Evolutionary conservation across 2,797 vertebrate species (phyloP).

Genomic region (Eulemur mongoz): DNA sequence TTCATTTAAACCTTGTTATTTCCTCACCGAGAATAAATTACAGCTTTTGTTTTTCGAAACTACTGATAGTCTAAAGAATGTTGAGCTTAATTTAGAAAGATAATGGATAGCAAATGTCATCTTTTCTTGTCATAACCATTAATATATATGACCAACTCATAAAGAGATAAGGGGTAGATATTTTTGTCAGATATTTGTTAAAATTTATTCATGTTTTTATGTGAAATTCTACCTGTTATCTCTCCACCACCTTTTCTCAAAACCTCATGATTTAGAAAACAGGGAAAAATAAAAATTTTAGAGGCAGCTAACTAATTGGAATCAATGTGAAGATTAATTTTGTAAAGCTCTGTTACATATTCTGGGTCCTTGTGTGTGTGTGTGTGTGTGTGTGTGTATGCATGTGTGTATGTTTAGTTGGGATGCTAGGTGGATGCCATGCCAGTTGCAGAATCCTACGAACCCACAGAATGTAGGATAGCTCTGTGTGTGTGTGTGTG

Average conservation of each 20-base stretch:
- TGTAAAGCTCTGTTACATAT: slow-evolving; percentile 9
- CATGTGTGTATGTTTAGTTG: not conserved
- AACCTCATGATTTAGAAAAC: slow-evolving; percentile 51
- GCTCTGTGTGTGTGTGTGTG: not conserved
- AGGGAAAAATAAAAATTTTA: slow-evolving; percentile 36
- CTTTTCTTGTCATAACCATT: slow-evolving; percentile 69
- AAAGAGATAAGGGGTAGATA: slow-evolving; percentile 79
- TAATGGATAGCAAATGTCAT: slow-evolving; percentile 68
- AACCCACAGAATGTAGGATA: not conserved
- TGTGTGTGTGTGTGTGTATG: not conserved
- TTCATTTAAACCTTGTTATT: not conserved
- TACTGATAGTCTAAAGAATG: slow-evolving; percentile 77
- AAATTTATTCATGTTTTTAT: slow-evolving; percentile 57
- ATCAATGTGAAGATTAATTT: slow-evolving; percentile 24
- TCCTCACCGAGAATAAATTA: slow-evolving; percentile 33
- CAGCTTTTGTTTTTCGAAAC: slow-evolving; percentile 64
- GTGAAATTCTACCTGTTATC: slow-evolving; percentile 54
- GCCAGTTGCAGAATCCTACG: not conserved
- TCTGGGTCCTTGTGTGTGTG: not conserved
- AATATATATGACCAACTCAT: slow-evolving; percentile 63
- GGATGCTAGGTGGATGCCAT: not conserved
- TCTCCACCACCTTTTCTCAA: slow-evolving; percentile 4
- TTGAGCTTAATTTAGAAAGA: slow-evolving; percentile 71
- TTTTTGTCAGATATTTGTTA: slow-evolving; percentile 75
- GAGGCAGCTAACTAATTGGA: not conserved